Evolutionary conservation across 2,888 invertebrate species (phyloP), one percentile per base, ranked within the genome.

Genomic region (Psococerastis gibbosa): DNA sequence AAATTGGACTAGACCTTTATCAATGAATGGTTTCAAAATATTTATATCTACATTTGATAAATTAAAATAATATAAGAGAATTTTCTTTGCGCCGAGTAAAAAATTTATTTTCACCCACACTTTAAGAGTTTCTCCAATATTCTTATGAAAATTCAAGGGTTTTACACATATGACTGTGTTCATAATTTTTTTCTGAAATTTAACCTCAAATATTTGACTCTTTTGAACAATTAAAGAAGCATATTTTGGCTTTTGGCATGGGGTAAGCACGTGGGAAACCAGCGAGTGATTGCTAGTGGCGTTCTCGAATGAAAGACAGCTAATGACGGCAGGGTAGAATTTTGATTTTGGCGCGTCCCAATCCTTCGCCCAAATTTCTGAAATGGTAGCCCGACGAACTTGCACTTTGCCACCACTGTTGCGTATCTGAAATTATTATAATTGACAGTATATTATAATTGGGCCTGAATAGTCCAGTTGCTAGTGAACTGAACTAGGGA

Each of bases 101-200:
- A 16, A 13, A 22, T 38, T 38, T 16, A 38, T 17, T 5, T 13
- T n/a, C 3, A 38, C 20, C 38, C 38, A 38, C 22, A 18, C 38
- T 6, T 9, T 5, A 6, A 38, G 20, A 15, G 38, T 17, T 38
- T 17, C 11, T 18, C 18, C 5, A 22, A 5, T 5, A 20, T 38
- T 13, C 4, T 22, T 22, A 20, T 38, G 3, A 6, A 38, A 38
- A 17, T 17, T 5, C 6, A 38, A 4, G 20, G 38, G 38, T 17
- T 38, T 38, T 3, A 38, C 38, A 22, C 38, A 38, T 6, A 38
- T 22, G 33, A 33, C 33, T n/a, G n/a, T n/a, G n/a, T n/a, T n/a
- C n/a, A n/a, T n/a, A n/a, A n/a, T n/a, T n/a, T n/a, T n/a, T n/a
- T n/a, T n/a, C n/a, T n/a, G n/a, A n/a, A n/a, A n/a, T n/a, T n/a